Evolutionary conservation across 2,888 invertebrate genomes (phyloP).

Genomic region (Apamea epomidion): DNA sequence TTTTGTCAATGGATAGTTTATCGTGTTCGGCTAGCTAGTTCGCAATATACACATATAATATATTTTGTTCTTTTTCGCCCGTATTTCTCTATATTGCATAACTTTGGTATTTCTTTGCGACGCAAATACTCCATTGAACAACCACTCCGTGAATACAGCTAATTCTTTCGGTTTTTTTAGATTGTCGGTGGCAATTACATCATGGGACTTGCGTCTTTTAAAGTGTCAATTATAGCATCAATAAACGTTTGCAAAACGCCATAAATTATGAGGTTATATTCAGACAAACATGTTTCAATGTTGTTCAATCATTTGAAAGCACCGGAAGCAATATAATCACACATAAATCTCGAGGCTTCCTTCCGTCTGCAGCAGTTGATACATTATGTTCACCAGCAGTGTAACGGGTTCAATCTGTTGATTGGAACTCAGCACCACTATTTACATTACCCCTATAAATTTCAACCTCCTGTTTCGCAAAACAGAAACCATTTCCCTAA

Average conservation of each 20-base stretch:
- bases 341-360: constrained; percentile 65
- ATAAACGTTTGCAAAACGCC: constrained; percentile 24
- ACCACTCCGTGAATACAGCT: constrained; percentile 13
- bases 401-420: constrained; percentile 78
- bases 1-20: constrained; percentile 13
- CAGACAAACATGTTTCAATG: constrained; percentile 43
- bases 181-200: constrained; percentile 4
- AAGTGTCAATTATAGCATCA: neutral
- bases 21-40: neutral
- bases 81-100: constrained; percentile 39
- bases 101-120: constrained; percentile 47
- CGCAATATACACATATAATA: no score
- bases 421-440: constrained; percentile 79
- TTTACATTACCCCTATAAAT: constrained; percentile 84
- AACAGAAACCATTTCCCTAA: constrained; percentile 86
- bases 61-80: constrained; percentile 28
- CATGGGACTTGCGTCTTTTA: neutral
- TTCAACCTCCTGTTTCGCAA: constrained; percentile 78
- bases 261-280: constrained; percentile 38
- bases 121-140: constrained; percentile 39
- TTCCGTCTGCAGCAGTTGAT: constrained; percentile 47
- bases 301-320: constrained; percentile 63
- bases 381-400: constrained; percentile 69
- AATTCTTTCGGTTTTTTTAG: constrained; percentile 26
- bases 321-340: constrained; percentile 65